Conservation (phyloP, 1,140 invertebrate species). For the Zaprionus lachaisei region DNA sequence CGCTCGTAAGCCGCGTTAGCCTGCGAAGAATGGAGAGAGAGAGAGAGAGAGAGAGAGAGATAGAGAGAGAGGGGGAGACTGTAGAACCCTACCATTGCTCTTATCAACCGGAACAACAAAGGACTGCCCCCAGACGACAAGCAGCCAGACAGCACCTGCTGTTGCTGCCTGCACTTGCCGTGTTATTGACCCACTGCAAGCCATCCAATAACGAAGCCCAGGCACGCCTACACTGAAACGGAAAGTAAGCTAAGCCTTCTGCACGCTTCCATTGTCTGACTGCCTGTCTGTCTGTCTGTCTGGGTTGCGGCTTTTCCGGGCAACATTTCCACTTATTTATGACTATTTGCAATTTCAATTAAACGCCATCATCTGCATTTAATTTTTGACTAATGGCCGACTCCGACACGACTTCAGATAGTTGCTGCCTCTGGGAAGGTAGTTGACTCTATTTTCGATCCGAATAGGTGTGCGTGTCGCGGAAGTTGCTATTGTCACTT, state of each 20-base stretch:
- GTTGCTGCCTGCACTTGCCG: slow-evolving; percentile 67
- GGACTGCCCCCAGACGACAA: slow-evolving; percentile 2
- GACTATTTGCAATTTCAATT: slow-evolving; percentile 36
- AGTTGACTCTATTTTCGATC: slow-evolving; percentile 4
- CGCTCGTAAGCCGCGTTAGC: slow-evolving; percentile 35
- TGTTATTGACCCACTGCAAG: slow-evolving; percentile 75
- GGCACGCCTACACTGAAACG: slow-evolving; percentile 46
- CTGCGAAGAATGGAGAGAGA: not conserved
- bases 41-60: not conserved
- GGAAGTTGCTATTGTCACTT: slow-evolving; percentile 60
- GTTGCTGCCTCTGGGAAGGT: not conserved
- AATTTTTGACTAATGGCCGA: slow-evolving; percentile 26
- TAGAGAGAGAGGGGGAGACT: not conserved
- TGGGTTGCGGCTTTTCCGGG: not conserved
- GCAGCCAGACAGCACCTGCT: slow-evolving; percentile 28
- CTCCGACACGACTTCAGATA: not conserved
- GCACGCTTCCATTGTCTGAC: slow-evolving; percentile 11
- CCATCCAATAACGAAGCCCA: slow-evolving; percentile 27
- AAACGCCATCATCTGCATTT: slow-evolving; percentile 33
- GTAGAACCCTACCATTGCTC: slow-evolving; percentile 8
- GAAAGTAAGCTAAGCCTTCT: slow-evolving; percentile 51
- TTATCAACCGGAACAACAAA: slow-evolving; percentile 46
- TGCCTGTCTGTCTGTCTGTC: not conserved
- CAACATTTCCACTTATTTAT: not conserved
- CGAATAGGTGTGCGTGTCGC: slow-evolving; percentile 33